phyloP scores from a whole-genome alignment of 2,113 vertebrate species.

The Mormyrus lacerda region DNA sequence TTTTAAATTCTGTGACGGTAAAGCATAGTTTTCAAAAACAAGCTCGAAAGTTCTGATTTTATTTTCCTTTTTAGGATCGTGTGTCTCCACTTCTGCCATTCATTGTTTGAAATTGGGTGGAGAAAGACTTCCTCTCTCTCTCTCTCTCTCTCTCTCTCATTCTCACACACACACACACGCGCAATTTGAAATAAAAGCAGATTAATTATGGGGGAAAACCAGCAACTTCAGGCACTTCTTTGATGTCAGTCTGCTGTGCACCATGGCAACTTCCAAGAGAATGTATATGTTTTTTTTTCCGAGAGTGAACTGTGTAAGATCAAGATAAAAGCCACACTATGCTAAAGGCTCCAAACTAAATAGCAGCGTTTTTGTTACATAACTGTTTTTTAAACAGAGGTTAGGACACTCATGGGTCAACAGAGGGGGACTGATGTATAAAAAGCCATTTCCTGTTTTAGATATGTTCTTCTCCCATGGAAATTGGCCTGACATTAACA shows the following conservation, averaged over 20 bases:
- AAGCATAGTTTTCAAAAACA: not conserved
- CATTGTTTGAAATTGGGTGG: not conserved
- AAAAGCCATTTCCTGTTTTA: conserved; percentile 32
- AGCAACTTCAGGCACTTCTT: not conserved
- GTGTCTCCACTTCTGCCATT: not conserved
- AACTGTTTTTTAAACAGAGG: conserved; percentile 15
- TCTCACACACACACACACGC: too few relatives aligned
- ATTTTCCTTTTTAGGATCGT: not conserved
- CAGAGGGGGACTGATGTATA: not conserved
- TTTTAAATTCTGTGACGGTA: not conserved
- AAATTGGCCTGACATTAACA: not conserved
- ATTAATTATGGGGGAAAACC: not conserved
- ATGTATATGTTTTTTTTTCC: not conserved
- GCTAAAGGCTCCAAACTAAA: not conserved
- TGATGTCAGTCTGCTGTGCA: not conserved
- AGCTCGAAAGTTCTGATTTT: not conserved
- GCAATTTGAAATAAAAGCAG: not conserved
- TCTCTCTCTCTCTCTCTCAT: too few relatives aligned
- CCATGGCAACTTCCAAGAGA: not conserved
- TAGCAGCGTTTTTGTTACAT: not conserved
- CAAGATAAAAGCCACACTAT: not conserved
- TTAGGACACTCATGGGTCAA: conserved; percentile 31
- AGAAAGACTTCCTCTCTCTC: not conserved
- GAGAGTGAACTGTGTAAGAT: not conserved
- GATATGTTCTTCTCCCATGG: conserved; percentile 26